Percentiles rank a stretch among this genome's conserved stretches.
Conservation (phyloP, 1,140 invertebrate genomes). For the Drosophila micromelanica region DNA sequence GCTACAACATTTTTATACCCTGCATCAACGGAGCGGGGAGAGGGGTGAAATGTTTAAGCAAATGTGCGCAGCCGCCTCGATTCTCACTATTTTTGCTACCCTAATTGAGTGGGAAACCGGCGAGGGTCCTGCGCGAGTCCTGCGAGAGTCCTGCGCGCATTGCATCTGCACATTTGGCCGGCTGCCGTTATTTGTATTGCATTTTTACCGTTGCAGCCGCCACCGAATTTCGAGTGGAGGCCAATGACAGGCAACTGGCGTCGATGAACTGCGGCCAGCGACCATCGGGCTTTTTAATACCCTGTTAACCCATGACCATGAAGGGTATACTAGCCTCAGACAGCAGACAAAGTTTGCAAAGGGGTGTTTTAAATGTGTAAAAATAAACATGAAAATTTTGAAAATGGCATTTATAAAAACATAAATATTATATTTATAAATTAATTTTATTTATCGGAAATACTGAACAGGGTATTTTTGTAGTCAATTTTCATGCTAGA, state of each 20-base stretch:
- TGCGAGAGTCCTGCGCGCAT: conserved; percentile 20
- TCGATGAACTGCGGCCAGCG: conserved; percentile 2
- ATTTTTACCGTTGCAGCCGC: conserved; percentile 72
- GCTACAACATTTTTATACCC: conserved; percentile 44
- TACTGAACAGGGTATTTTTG: too few species aligned
- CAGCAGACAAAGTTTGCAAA: too few species aligned
- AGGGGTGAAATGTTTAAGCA: conserved; percentile 56
- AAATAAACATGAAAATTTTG: too few species aligned
- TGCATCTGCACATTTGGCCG: conserved; percentile 69
- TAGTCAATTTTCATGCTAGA: too few species aligned
- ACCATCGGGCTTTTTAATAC: conserved; percentile 49
- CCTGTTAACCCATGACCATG: not conserved
- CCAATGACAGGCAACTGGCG: not conserved
- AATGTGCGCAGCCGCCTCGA: conserved; percentile 67
- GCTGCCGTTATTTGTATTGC: conserved; percentile 76
- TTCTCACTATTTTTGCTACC: conserved; percentile 73
- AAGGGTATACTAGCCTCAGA: not conserved
- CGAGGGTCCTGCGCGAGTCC: conserved; percentile 21
- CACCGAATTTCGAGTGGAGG: conserved; percentile 15
- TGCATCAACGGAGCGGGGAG: not conserved
- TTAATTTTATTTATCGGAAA: too few species aligned
- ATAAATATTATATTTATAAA: too few species aligned
- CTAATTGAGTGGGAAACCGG: conserved; percentile 77
- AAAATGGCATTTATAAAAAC: too few species aligned
- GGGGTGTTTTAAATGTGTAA: too few species aligned